A percentile compares a stretch with the other conserved stretches of the same genome.
phyloP scores from a whole-genome alignment of 2,113 vertebrate genomes.

The Monarcha castaneiventris region DNA sequence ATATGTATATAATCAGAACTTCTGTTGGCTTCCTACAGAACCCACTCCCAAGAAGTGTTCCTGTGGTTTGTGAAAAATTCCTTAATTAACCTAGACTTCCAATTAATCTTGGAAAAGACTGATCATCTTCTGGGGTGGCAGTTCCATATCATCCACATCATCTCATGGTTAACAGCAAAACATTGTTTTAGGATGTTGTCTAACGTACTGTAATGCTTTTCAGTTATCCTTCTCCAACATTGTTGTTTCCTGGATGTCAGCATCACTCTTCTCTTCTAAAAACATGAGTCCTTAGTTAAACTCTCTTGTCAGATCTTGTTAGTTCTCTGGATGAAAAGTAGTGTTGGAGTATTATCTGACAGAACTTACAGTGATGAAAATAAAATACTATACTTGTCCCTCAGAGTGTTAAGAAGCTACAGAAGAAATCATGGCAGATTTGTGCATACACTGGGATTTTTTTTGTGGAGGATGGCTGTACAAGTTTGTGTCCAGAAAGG shows the following conservation, averaged over 20 bases:
- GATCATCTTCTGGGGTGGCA: neutral
- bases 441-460: rapidly evolving
- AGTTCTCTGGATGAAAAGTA: neutral
- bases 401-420: neutral
- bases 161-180: neutral
- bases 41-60: neutral
- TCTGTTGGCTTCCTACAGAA: neutral
- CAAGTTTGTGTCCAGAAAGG: neutral
- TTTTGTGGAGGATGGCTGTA: neutral
- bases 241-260: neutral
- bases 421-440: neutral
- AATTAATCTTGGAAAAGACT: neutral
- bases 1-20: neutral
- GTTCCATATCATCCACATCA: neutral
- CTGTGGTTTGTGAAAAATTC: neutral
- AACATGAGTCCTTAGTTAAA: neutral
- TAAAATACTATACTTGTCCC: neutral
- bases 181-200: neutral
- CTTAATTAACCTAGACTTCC: neutral
- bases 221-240: neutral
- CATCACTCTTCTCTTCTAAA: neutral
- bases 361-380: neutral
- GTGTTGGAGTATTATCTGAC: neutral
- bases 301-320: neutral
- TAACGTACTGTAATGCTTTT: neutral